phyloP scores from a whole-genome alignment of 2,113 vertebrate species.

The Ceyx margarethae region DNA sequence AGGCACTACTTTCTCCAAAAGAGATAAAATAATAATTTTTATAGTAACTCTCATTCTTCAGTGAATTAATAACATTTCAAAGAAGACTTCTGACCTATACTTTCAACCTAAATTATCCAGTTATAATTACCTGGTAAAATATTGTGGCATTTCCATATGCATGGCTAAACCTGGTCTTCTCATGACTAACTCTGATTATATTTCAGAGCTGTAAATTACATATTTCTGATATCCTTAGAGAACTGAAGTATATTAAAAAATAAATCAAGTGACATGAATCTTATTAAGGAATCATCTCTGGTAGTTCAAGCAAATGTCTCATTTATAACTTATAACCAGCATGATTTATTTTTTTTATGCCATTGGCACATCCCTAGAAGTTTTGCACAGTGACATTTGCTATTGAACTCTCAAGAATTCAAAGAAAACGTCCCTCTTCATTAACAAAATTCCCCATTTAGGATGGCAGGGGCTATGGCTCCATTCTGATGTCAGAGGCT shows the following conservation, averaged over 20 bases:
- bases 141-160: background rate
- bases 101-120: constrained; percentile 18
- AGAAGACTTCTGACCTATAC: constrained; percentile 10
- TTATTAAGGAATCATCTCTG: constrained; percentile 1
- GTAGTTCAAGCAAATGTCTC: constrained; percentile 10
- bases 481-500: background rate
- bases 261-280: background rate
- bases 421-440: background rate
- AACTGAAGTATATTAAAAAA: constrained; percentile 32
- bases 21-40: constrained; percentile 20
- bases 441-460: background rate
- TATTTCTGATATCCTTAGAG: constrained; percentile 1
- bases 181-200: background rate
- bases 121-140: constrained; percentile 46
- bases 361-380: background rate
- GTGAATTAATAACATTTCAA: constrained; percentile 43
- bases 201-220: background rate
- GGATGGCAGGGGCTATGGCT: background rate
- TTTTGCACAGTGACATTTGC: background rate
- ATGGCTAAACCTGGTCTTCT: background rate
- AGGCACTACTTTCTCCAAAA: background rate
- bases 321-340: constrained; percentile 12
- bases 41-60: constrained; percentile 6
- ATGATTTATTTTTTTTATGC: background rate
- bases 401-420: background rate